A percentile compares a stretch with the other conserved stretches of the same genome.
These are phyloP conservation scores for Atherinomorus stipes DNA, from an alignment of 2,113 vertebrate species.

Conservation along the genomic window DNA sequence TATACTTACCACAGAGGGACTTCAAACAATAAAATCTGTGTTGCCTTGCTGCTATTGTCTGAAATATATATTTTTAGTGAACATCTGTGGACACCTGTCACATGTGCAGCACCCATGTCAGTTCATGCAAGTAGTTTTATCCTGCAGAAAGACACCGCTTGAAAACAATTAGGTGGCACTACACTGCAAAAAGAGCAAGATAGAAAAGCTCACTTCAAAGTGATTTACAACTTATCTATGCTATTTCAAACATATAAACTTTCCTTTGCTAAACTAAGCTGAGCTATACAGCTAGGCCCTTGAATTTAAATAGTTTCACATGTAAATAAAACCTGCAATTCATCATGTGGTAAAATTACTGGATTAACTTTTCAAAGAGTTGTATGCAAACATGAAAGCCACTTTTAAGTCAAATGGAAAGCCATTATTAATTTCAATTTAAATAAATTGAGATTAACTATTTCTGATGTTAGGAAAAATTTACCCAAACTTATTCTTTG, in stretches of 20 bases:
- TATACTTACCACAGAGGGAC: conserved; percentile 50
- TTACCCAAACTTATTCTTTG: too few species aligned
- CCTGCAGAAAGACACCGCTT: conserved; percentile 10
- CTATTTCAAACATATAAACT: neutral
- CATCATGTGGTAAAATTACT: too few species aligned
- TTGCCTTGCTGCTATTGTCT: conserved; percentile 14
- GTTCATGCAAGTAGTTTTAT: conserved; percentile 32
- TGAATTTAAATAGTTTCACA: neutral
- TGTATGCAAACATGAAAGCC: too few species aligned
- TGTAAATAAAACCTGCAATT: neutral
- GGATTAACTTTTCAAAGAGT: too few species aligned
- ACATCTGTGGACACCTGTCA: conserved; percentile 15
- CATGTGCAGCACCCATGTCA: neutral
- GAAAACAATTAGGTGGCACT: conserved; percentile 2
- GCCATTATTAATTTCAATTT: too few species aligned
- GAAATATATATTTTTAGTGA: conserved; percentile 31
- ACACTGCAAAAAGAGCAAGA: conserved; percentile 54
- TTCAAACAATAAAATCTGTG: conserved; percentile 16
- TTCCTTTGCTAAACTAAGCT: neutral
- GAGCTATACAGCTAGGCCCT: neutral
- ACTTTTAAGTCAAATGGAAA: too few species aligned
- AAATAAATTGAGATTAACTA: too few species aligned
- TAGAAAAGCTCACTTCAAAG: neutral
- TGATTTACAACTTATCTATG: neutral
- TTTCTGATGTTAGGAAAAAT: too few species aligned